Percentiles rank a stretch among this genome's conserved stretches.
These are phyloP conservation scores for Drosophila santomea DNA, from an alignment of 1,140 invertebrate genomes.

Conservation along the genomic window DNA sequence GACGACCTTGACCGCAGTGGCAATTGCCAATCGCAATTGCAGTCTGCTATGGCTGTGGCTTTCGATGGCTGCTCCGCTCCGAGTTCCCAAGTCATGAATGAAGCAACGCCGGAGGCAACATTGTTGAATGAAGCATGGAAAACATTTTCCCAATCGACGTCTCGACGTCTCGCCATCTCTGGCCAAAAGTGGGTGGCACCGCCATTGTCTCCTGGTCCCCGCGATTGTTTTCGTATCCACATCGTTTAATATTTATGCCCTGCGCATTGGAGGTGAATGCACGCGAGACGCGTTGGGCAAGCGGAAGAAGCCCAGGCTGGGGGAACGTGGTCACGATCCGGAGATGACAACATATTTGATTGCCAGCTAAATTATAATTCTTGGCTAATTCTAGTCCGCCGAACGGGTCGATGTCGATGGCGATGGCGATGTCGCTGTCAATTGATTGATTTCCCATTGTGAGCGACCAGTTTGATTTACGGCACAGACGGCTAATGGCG, in stretches of 20 bases:
- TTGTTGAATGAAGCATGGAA: conserved; percentile 69
- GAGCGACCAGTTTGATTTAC: conserved; percentile 35
- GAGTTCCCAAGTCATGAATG: conserved; percentile 45
- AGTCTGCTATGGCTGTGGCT: conserved; percentile 2
- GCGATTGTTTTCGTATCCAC: conserved; percentile 34
- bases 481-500: conserved; percentile 23
- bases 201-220: conserved; percentile 54
- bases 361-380: conserved; percentile 57
- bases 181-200: conserved; percentile 61
- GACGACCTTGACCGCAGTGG: conserved; percentile 71
- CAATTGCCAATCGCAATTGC: conserved; percentile 35
- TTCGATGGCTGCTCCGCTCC: conserved; percentile 2
- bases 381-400: conserved; percentile 38
- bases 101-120: conserved; percentile 50
- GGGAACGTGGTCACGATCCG: conserved; percentile 50
- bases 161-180: conserved; percentile 23
- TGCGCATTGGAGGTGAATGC: conserved; percentile 61
- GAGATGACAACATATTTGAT: conserved; percentile 62
- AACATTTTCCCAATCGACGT: conserved; percentile 48
- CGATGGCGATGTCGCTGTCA: conserved; percentile 6
- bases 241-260: conserved; percentile 58
- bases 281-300: conserved; percentile 59
- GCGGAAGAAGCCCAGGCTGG: conserved; percentile 68
- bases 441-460: conserved; percentile 58
- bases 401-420: conserved; percentile 1